phyloP scores from a whole-genome alignment of 2,797 vertebrate genomes.

The Babyrousa celebensis region DNA sequence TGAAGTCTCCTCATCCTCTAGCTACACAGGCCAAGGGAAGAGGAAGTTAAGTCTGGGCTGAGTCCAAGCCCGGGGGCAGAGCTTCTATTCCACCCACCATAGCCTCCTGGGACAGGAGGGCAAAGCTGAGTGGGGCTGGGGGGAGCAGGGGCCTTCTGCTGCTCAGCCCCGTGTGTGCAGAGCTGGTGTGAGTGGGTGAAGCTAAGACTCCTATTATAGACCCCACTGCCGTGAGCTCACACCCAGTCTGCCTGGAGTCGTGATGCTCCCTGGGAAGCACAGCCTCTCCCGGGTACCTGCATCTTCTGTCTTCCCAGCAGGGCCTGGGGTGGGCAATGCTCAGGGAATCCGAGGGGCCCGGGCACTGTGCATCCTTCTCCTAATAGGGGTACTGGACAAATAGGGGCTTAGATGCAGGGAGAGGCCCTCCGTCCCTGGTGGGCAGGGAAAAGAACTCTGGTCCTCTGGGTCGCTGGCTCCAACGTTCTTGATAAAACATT shows the following conservation, averaged over 20 bases:
- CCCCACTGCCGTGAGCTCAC: rapidly evolving
- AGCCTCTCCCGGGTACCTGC: neutral
- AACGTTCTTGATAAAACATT: neutral
- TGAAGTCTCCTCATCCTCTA: neutral
- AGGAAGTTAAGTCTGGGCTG: neutral
- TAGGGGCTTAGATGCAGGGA: neutral
- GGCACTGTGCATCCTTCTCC: neutral
- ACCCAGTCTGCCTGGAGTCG: neutral
- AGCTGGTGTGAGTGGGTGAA: neutral
- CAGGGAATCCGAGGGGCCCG: neutral
- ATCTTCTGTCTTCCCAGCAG: neutral
- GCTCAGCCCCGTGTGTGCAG: neutral
- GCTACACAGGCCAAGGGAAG: neutral
- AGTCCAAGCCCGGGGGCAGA: neutral
- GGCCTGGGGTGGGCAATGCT: neutral
- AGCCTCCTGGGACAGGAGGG: neutral
- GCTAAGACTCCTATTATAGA: rapidly evolving
- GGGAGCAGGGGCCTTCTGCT: neutral
- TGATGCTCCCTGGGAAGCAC: neutral
- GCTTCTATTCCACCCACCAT: neutral
- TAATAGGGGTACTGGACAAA: too few species aligned
- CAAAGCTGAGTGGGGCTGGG: neutral
- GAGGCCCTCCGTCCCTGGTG: neutral
- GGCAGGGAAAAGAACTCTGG: neutral
- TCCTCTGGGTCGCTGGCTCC: slow-evolving; percentile 27